Evolutionary conservation across 2,113 vertebrate species (phyloP).

Genomic region (Limanda limanda): DNA sequence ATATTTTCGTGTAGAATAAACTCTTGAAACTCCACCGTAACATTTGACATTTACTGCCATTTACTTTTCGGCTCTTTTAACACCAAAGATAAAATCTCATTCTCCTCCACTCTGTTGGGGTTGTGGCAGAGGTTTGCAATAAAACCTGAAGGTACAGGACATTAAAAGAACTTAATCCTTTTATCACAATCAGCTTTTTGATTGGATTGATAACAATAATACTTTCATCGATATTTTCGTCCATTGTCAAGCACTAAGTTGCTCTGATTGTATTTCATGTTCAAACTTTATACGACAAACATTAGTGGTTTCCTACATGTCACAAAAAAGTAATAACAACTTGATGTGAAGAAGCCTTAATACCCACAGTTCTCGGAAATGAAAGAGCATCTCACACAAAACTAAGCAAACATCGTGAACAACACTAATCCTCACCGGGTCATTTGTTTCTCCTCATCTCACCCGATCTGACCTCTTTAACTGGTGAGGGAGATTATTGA

Average conservation of each 20-base stretch:
- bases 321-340: background rate
- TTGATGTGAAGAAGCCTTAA: constrained; percentile 28
- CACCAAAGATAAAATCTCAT: background rate
- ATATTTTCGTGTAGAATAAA: background rate
- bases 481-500: constrained; percentile 13
- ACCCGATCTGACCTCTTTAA: constrained; percentile 28
- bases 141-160: too few species aligned
- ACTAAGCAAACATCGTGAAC: background rate
- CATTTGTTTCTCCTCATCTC: constrained; percentile 36
- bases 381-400: constrained; percentile 27
- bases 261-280: background rate
- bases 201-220: background rate
- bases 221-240: background rate
- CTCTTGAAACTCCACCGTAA: too few species aligned
- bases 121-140: background rate
- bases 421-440: constrained; percentile 41
- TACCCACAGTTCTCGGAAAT: constrained; percentile 6
- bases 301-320: background rate
- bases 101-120: background rate
- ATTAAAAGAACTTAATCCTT: background rate
- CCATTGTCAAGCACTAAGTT: background rate
- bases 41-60: background rate
- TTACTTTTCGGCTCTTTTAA: background rate
- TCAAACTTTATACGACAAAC: background rate
- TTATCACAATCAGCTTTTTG: background rate